Base-by-base conservation (phyloP, 2,797 vertebrate species). In the Gila robusta region DNA sequence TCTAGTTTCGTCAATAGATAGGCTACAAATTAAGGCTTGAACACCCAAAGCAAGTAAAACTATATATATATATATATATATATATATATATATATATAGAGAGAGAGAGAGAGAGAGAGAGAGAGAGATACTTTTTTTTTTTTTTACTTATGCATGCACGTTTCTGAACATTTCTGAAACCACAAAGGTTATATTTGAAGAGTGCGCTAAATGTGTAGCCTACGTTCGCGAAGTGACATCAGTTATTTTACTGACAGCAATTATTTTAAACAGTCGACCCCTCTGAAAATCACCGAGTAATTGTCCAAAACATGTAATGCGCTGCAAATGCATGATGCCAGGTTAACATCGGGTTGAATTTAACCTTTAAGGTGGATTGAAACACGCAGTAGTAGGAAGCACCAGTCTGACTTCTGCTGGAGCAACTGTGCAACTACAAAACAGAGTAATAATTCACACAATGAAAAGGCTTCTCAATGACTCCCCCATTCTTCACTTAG, bases 331-430 rank as follows among this genome's bases (percentile, higher is more conserved):
- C 32, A n/a, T 37, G 66, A 37, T 19, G 59, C 47, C 41, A 49
- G 41, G 32, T 66, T 37, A 9, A 66, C 14, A 47, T 23, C 32
- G 37, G 54, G 1, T 49, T 74, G 14, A 52, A 28, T 81, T 28
- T n/a, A 74, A 86, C 41, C 77, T 70, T 52, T 17, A 11, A 78
- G 73, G 39, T 47, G 32, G 41, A 35, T 19, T 32, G 71, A 52
- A 82, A 77, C 59, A 78, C 52, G 23, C 76, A 77, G 32, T 0
- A 21, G 37, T 59, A 1, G 4, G 82, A 66, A 56, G 74, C 62
- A 17, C 54, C 67, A 21, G 62, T 47, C 41, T 44, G 87, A 83
- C 87, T 54, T 77, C 89, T 90, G 28, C 76, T 87, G 87, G 79
- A 23, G 5, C 37, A 54, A 54, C 44, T 28, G n/a, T 44, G 67